Evolutionary conservation across 2,113 vertebrate genomes (phyloP).

Genomic region (Paracanthobrama guichenoti): DNA sequence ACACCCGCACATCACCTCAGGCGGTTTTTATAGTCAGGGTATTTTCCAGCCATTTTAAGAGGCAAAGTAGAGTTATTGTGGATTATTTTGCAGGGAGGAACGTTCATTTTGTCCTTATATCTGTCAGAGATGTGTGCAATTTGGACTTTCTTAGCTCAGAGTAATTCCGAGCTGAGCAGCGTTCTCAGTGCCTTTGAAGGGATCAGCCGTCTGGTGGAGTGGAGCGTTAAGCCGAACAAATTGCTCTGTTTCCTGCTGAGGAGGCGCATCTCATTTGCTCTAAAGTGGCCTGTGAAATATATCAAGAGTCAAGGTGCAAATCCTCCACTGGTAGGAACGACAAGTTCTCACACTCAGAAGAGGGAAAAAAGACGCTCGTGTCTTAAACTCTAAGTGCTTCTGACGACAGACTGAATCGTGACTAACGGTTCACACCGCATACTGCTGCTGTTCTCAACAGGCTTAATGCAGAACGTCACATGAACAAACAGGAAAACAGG

Average conservation of each 20-base stretch:
- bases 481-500: too few relatives aligned
- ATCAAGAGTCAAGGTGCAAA: constrained; percentile 60
- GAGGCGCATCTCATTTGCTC: constrained; percentile 69
- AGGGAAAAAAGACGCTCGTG: background rate
- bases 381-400: constrained; percentile 26
- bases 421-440: background rate
- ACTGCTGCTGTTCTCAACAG: background rate
- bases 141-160: constrained; percentile 42
- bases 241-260: constrained; percentile 68
- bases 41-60: constrained; percentile 10
- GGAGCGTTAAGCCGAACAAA: constrained; percentile 70
- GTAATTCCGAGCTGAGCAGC: constrained; percentile 56
- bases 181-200: constrained; percentile 52
- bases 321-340: constrained; percentile 40
- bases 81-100: constrained; percentile 20
- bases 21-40: background rate
- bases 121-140: constrained; percentile 44
- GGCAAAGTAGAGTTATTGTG: constrained; percentile 8
- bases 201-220: constrained; percentile 62
- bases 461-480: too few relatives aligned
- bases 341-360: constrained; percentile 23
- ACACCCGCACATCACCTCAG: background rate
- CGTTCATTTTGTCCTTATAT: constrained; percentile 44
- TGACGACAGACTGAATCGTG: constrained; percentile 28
- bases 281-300: constrained; percentile 67